Base-by-base conservation (phyloP, 2,888 invertebrate species). In the Tipula helvola region DNA sequence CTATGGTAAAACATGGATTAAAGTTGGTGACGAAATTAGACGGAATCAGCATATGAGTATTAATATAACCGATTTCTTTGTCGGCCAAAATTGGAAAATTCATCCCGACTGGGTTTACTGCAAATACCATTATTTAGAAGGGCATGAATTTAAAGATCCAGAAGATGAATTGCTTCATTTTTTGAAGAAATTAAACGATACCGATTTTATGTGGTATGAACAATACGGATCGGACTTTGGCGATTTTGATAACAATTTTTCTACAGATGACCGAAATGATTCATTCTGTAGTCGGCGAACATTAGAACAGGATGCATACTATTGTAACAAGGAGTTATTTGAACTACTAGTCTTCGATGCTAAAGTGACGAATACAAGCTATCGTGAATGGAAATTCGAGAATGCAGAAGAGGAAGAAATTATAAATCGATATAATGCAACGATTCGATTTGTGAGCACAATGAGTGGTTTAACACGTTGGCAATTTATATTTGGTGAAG, bases 101-200 rank as follows among this genome's bases (percentile, higher is more conserved):
- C 97, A 97, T 92, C 97, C 97, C 0, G 95, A 96, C 89, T 97
- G 97, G 97, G 95, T 96, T 0, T 97, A 97, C 90, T 97, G 97
- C 90, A 96, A 96, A 89, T 97, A 96, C 90, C 96, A 96, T 90
- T 96, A 97, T 89, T 92, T 96, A 86, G 95, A 96, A 90, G 95
- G 95, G 0, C 96, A 96, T 89, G 95, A 95, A 89, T 96, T 95
- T 87, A 92, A 93, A 8, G 94, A 93, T n/a, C 93, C 95, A 0
- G 97, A 97, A 91, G 93, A 93, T 0, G 96, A 97, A 90, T 91
- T 97, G 3, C 92, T 94, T 86, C 95, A 96, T 89, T 97, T 97
- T 90, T 91, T 97, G 87, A 93, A 93, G 0, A 94, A 94, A 89
- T 94, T 97, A 90, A 92, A 93, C 84, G 91, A 92, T 87, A 28